Evolutionary conservation across 2,888 invertebrate species (phyloP).

Genomic region (Ormyrus pomaceus): DNA sequence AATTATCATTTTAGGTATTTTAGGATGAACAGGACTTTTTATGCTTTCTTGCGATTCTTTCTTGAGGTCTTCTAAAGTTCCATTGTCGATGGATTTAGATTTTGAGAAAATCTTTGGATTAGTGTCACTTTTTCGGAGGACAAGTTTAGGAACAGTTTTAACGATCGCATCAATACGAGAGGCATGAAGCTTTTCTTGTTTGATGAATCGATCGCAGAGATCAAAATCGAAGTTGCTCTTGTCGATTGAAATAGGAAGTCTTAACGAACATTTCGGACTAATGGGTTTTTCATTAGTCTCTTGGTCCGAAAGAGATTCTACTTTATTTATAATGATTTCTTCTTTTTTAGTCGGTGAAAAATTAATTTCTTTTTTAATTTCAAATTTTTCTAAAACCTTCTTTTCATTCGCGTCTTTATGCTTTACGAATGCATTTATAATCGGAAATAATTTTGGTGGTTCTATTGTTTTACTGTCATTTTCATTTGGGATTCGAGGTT

Average conservation of each 20-base stretch:
- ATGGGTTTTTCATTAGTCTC: slow-evolving; percentile 14
- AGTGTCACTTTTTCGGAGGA: slow-evolving; percentile 66
- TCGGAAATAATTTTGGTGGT: background rate
- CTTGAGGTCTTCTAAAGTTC: slow-evolving; percentile 20
- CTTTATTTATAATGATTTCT: slow-evolving; percentile 14
- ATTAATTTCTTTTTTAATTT: too few relatives aligned
- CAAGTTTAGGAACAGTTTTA: slow-evolving; percentile 66
- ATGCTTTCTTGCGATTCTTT: slow-evolving; percentile 31
- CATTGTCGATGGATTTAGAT: slow-evolving; percentile 49
- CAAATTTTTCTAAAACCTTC: background rate
- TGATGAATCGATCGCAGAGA: slow-evolving; percentile 47
- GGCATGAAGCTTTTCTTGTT: slow-evolving; percentile 46
- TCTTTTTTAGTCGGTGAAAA: background rate
- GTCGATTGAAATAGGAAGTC: slow-evolving; percentile 49
- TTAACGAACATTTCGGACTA: slow-evolving; percentile 19
- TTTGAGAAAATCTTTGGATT: slow-evolving; percentile 60
- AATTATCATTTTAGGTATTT: slow-evolving; percentile 74
- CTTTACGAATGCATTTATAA: slow-evolving; percentile 13
- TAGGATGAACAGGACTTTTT: slow-evolving; percentile 62
- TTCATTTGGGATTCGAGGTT: slow-evolving; percentile 37
- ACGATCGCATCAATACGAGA: slow-evolving; percentile 14
- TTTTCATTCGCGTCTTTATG: background rate
- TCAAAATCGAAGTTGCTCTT: slow-evolving; percentile 49
- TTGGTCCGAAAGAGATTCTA: background rate
- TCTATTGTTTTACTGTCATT: slow-evolving; percentile 3